These are phyloP conservation scores for Limosa lapponica DNA, from an alignment of 2,797 vertebrate species.

Conservation along the genomic window DNA sequence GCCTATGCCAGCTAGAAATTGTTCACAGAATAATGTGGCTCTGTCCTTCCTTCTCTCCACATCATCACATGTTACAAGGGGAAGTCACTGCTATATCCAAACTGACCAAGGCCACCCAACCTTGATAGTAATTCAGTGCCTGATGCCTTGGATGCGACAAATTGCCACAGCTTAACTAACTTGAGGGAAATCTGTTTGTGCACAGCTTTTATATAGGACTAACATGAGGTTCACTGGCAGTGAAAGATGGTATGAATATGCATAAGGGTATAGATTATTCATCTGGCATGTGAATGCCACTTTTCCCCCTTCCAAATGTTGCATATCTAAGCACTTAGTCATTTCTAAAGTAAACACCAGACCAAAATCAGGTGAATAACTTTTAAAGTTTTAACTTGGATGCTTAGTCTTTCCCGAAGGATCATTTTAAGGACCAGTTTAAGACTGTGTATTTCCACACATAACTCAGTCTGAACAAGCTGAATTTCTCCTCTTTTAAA, in stretches of 20 bases:
- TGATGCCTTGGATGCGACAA: not conserved
- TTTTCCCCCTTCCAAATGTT: not conserved
- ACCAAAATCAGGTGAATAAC: not conserved
- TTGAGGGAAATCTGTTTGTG: not conserved
- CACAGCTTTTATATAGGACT: not conserved
- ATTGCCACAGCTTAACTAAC: not conserved
- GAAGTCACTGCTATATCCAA: not conserved
- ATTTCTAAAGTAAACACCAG: not conserved
- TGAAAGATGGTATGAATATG: not conserved
- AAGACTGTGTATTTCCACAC: not conserved
- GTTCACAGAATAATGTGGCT: not conserved
- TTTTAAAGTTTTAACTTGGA: not conserved
- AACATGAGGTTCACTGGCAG: not conserved
- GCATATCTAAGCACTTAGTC: not conserved
- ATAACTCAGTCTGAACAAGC: not conserved
- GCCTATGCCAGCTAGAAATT: not conserved
- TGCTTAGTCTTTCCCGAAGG: not conserved
- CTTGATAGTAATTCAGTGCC: not conserved
- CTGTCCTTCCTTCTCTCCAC: not conserved
- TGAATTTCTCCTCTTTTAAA: not conserved
- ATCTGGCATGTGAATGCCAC: not conserved
- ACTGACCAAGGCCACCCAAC: not conserved
- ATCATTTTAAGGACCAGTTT: not conserved
- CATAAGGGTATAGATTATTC: not conserved
- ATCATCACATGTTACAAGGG: not conserved